A percentile compares a stretch with the other conserved stretches of the same genome.
phyloP scores from a whole-genome alignment of 2,113 vertebrate genomes.

The Bagarius yarrelli region DNA sequence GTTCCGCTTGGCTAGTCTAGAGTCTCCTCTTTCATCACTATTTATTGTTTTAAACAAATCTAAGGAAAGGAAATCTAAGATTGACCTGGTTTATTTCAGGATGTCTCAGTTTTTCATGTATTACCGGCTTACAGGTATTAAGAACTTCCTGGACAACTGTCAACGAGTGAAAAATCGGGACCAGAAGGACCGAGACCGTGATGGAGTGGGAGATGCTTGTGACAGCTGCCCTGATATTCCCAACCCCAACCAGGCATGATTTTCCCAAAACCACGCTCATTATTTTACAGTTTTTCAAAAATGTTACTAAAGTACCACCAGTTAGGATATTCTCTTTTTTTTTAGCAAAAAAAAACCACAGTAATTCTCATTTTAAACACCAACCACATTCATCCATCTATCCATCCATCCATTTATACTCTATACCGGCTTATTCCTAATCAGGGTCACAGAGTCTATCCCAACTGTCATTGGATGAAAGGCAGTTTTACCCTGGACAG shows the following conservation, averaged over 20 bases:
- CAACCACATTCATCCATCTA: background rate
- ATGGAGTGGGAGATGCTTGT: conserved; percentile 93
- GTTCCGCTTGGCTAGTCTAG: background rate
- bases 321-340: too few species aligned
- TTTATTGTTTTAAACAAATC: background rate
- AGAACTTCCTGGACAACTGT: conserved; percentile 96
- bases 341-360: too few species aligned
- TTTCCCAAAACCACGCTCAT: background rate
- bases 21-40: background rate
- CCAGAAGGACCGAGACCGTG: conserved; percentile 85
- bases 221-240: conserved; percentile 94
- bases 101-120: background rate
- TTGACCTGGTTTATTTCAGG: background rate
- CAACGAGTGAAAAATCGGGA: conserved; percentile 83
- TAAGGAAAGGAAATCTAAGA: background rate
- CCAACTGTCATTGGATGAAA: too few species aligned
- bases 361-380: background rate
- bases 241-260: conserved; percentile 89
- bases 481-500: too few species aligned
- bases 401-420: too few species aligned
- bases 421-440: too few species aligned
- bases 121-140: conserved; percentile 75
- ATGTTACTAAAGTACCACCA: background rate
- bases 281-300: background rate
- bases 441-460: too few species aligned